phyloP scores from a whole-genome alignment of 2,113 vertebrate species.

The Cheirogaleus medius region DNA sequence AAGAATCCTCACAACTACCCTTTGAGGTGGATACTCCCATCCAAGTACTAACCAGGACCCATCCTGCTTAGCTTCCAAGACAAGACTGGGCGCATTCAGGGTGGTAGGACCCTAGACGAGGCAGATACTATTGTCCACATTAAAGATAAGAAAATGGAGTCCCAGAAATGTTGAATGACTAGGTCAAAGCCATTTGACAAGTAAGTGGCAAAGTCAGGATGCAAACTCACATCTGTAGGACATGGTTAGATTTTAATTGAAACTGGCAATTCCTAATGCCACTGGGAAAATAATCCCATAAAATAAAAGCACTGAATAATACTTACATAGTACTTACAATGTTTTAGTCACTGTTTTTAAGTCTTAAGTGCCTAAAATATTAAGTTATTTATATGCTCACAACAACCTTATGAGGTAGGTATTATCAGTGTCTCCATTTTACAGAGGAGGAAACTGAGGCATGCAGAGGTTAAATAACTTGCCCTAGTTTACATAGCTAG shows the following conservation, averaged over 20 bases:
- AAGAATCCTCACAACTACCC: not conserved
- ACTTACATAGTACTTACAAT: not conserved
- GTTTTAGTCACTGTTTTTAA: not conserved
- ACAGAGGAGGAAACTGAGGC: not conserved
- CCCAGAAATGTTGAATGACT: not conserved
- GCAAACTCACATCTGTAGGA: not conserved
- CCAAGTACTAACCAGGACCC: too few species aligned
- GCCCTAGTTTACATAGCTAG: not conserved
- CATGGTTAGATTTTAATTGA: not conserved
- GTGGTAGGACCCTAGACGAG: too few species aligned
- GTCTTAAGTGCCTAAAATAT: not conserved
- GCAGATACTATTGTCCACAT: not conserved
- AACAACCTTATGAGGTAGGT: not conserved
- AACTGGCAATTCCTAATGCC: not conserved
- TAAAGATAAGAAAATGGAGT: not conserved
- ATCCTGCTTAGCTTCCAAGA: too few species aligned
- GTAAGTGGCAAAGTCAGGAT: not conserved
- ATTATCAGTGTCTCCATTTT: not conserved
- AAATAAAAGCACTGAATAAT: not conserved
- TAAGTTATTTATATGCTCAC: not conserved
- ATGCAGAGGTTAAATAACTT: not conserved
- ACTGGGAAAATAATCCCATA: not conserved
- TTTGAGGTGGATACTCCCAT: not conserved
- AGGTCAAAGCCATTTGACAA: not conserved
- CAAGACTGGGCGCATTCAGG: too few species aligned